phyloP scores from a whole-genome alignment of 2,797 vertebrate species.

The Margarornis squamiger region DNA sequence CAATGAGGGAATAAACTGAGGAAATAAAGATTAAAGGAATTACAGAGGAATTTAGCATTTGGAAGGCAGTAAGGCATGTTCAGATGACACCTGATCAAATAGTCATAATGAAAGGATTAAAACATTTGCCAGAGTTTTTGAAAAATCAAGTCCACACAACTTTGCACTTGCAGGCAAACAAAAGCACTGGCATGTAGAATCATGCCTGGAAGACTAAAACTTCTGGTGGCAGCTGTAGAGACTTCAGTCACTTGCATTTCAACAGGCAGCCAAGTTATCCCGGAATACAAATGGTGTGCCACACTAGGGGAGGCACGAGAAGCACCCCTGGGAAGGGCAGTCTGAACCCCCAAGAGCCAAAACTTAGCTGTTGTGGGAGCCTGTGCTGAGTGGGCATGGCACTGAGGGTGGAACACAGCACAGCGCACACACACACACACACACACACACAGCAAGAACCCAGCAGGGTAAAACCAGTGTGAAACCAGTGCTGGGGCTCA shows the following conservation, averaged over 20 bases:
- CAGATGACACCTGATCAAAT: background rate
- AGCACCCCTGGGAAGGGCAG: background rate
- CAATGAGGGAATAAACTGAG: background rate
- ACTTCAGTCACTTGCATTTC: background rate
- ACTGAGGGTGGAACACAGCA: background rate
- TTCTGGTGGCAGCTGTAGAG: constrained; percentile 10
- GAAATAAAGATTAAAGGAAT: background rate
- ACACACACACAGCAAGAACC: no score
- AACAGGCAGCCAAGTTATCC: background rate
- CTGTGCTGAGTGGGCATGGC: background rate
- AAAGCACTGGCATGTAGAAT: constrained; percentile 21
- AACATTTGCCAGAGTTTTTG: background rate
- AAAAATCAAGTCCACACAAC: background rate
- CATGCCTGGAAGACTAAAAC: constrained; percentile 31
- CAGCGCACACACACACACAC: no score
- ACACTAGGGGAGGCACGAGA: background rate
- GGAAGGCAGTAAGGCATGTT: background rate
- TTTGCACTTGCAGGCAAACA: constrained; percentile 13
- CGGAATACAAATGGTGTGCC: background rate
- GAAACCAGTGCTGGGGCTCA: background rate
- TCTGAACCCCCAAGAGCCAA: background rate
- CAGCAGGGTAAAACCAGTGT: background rate
- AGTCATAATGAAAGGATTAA: constrained; percentile 20
- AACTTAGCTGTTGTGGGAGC: background rate
- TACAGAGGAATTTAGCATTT: background rate